Base-by-base conservation (phyloP, 1,140 invertebrate genomes). In the Elymnias hypermnestra region DNA sequence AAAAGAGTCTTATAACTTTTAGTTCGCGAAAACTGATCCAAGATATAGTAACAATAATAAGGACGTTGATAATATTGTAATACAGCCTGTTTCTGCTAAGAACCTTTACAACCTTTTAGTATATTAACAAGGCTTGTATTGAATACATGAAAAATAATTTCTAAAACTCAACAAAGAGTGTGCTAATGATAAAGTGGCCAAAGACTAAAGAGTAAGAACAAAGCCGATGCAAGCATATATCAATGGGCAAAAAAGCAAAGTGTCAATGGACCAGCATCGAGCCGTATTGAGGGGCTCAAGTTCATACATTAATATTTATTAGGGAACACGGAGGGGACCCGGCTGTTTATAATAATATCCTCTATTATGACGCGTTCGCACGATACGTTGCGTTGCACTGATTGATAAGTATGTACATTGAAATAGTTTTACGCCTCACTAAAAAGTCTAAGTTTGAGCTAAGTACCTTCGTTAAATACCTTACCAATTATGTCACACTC, bases 291-390 rank as follows among this genome's bases (percentile, higher is more conserved):
- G 57, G 61, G 63, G 62, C 65, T 76, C 68, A 78, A 78, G 74
- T 72, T 81, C 76, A 68, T 72, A 73, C 72, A 81, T 83, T 81
- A 79, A 83, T 83, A 81, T 81, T 77, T 83, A 79, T 83, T 81
- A 72, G 71, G 67, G 72, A 72, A 74, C 71, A 59, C 61, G 60
- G 67, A 73, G 74, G 70, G 71, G 71, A 64, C 61, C 63, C 53
- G 55, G 60, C 74, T 77, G 79, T 83, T 83, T 83, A 83, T 82
- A 82, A 79, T 83, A 82, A 83, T 83, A 76, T 83, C 79, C 79
- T 81, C 69, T 73, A 81, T 81, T 81, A 83, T 77, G 76, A 83
- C 73, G 72, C 71, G 76, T 76, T 83, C 79, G 73, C 79, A 83
- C 74, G 79, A 79, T 70, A 70, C 53, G 53, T 49, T 70, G 69